Conservation (phyloP, 2,113 vertebrate genomes). For the Chloroceryle aenea region DNA sequence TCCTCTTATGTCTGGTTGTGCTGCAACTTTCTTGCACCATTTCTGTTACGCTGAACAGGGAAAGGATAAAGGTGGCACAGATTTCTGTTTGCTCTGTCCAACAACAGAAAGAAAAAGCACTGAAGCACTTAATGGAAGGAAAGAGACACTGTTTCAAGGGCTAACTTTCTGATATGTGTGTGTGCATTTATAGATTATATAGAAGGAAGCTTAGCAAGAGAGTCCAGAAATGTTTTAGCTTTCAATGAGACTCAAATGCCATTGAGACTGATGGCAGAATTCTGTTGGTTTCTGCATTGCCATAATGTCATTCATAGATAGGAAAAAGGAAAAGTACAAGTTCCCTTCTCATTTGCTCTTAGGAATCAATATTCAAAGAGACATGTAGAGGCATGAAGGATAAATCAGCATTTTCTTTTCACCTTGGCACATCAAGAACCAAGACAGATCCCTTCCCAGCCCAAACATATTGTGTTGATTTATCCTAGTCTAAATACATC, state of each 20-base stretch:
- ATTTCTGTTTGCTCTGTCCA: background rate
- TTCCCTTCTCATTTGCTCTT: background rate
- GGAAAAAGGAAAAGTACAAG: background rate
- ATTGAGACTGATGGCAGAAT: background rate
- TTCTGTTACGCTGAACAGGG: background rate
- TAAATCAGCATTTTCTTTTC: background rate
- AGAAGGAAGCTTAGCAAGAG: background rate
- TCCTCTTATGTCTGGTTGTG: background rate
- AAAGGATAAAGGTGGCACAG: background rate
- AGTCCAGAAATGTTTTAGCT: background rate
- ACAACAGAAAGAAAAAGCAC: background rate
- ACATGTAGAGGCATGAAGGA: background rate
- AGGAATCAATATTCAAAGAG: background rate
- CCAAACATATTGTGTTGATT: background rate
- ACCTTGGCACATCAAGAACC: background rate
- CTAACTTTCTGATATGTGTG: background rate
- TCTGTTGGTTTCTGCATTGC: background rate
- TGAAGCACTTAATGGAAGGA: background rate
- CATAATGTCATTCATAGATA: background rate
- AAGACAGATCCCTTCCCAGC: background rate
- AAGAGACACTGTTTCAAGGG: background rate
- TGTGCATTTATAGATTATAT: background rate
- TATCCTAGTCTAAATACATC: background rate
- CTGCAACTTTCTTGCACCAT: background rate
- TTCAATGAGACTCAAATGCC: background rate